Percentiles rank a stretch among this genome's conserved stretches.
Evolutionary conservation across 2,888 invertebrate species (phyloP).

Genomic region (Onchidella celtica): DNA sequence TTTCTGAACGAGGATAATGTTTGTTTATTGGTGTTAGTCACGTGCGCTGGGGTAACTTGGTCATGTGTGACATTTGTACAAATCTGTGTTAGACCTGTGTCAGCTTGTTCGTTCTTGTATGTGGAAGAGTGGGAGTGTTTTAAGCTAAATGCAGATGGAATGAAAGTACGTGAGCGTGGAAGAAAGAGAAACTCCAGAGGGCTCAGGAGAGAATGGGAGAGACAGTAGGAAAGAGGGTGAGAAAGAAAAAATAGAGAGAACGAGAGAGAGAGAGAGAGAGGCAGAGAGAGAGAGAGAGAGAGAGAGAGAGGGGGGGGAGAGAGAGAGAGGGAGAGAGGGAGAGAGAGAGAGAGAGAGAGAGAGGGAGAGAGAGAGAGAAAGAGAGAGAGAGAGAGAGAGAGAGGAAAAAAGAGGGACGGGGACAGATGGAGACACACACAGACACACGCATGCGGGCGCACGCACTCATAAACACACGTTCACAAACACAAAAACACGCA

Average conservation of each 20-base stretch:
- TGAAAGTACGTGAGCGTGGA: not conserved
- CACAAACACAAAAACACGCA: too few species aligned
- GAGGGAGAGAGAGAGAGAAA: not conserved
- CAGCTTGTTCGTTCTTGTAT: too few species aligned
- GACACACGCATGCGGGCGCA: too few species aligned
- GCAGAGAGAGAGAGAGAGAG: not conserved
- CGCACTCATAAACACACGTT: too few species aligned
- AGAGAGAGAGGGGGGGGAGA: not conserved
- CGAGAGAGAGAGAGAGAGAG: not conserved
- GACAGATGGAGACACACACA: not conserved
- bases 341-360: not conserved
- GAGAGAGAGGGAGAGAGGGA: not conserved
- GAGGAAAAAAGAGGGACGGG: not conserved
- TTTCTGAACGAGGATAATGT: too few species aligned
- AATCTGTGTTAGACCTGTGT: too few species aligned
- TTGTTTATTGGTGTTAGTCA: too few species aligned
- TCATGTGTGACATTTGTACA: too few species aligned
- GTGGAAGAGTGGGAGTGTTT: too few species aligned
- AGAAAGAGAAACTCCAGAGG: not conserved
- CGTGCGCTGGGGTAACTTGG: too few species aligned
- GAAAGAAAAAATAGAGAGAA: not conserved
- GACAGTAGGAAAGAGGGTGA: not conserved
- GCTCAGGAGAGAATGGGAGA: not conserved
- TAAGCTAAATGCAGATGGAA: too few species aligned
- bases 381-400: not conserved